A percentile compares a stretch with the other conserved stretches of the same genome.
phyloP scores from a whole-genome alignment of 2,888 invertebrate genomes.

The Smittia aterrima region DNA sequence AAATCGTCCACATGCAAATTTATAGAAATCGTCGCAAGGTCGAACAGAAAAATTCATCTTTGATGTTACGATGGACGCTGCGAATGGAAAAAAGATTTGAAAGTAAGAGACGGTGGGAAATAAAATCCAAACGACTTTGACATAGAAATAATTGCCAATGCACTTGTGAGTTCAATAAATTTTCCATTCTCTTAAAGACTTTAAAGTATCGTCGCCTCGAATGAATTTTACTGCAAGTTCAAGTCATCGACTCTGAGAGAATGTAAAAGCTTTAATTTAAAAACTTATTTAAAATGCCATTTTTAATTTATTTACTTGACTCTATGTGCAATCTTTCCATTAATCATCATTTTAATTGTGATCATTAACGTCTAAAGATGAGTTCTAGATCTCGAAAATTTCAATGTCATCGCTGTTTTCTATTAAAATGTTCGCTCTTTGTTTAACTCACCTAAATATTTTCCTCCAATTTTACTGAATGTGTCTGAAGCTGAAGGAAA shows the following conservation, averaged over 20 bases:
- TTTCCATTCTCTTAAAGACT: background rate
- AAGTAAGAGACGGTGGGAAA: background rate
- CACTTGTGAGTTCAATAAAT: background rate
- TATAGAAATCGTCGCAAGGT: constrained; percentile 39
- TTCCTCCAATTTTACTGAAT: constrained; percentile 34
- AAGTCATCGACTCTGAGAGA: no score
- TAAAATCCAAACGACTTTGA: constrained; percentile 29
- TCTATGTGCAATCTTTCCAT: background rate
- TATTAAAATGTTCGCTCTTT: no score
- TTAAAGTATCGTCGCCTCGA: background rate
- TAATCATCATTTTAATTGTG: background rate
- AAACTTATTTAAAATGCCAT: no score
- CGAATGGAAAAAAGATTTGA: constrained; percentile 1
- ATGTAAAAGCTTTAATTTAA: no score
- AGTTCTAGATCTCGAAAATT: background rate
- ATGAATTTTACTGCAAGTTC: no score
- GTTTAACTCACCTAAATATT: constrained; percentile 32
- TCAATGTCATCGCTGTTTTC: no score
- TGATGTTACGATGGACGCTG: constrained; percentile 30
- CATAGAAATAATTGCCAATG: constrained; percentile 34
- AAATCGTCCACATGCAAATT: constrained; percentile 37
- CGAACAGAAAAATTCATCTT: constrained; percentile 32
- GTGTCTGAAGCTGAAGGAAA: constrained; percentile 30
- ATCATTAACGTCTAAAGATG: background rate
- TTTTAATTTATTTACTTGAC: no score